phyloP scores from a whole-genome alignment of 2,888 invertebrate genomes.

The Poecilobothrus nobilitatus region DNA sequence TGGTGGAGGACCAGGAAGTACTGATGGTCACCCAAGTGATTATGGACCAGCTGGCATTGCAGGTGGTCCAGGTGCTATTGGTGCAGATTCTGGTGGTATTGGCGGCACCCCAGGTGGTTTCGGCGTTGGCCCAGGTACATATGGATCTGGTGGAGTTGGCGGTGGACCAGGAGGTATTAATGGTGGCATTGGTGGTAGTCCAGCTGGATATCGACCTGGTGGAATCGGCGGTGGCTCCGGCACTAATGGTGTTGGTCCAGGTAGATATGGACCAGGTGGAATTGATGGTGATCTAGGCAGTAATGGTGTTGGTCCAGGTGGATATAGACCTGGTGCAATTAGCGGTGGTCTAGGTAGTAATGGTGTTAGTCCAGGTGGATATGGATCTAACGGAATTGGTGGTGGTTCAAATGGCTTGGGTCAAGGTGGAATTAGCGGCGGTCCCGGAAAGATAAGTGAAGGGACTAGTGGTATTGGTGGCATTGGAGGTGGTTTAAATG shows the following conservation, averaged over 20 bases:
- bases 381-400: slow-evolving; percentile 10
- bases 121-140: slow-evolving; percentile 14
- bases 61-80: slow-evolving; percentile 5
- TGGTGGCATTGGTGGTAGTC: slow-evolving; percentile 15
- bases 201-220: neutral
- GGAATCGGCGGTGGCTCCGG: neutral
- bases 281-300: too few relatives aligned
- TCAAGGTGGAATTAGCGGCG: slow-evolving; percentile 10
- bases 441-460: neutral
- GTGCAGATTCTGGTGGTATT: neutral
- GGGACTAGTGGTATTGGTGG: slow-evolving; percentile 9
- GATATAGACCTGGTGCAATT: neutral
- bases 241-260: slow-evolving; percentile 9
- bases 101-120: slow-evolving; percentile 13
- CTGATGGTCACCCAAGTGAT: slow-evolving; percentile 11
- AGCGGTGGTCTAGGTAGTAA: slow-evolving; percentile 16
- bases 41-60: slow-evolving; percentile 1
- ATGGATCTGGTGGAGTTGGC: slow-evolving; percentile 18
- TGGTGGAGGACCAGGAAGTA: neutral
- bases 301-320: slow-evolving; percentile 18
- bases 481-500: slow-evolving; percentile 13
- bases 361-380: slow-evolving; percentile 9
- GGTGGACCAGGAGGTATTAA: too few relatives aligned
- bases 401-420: slow-evolving; percentile 7
- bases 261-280: slow-evolving; percentile 10